phyloP scores from a whole-genome alignment of 2,113 vertebrate species.

The Festucalex cinctus region DNA sequence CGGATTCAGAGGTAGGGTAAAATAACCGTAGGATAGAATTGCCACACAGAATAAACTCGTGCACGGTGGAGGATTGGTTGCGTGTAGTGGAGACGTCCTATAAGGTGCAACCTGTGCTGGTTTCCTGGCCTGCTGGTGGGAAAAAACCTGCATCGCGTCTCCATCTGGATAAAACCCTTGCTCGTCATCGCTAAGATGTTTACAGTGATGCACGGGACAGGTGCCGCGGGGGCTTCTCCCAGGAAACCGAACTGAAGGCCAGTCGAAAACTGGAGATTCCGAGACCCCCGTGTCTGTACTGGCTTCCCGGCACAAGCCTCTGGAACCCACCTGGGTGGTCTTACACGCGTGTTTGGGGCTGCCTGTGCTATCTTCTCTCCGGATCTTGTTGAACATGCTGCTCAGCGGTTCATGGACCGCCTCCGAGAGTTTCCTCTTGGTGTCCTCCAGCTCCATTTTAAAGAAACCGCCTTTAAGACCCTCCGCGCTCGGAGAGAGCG shows the following conservation, averaged over 20 bases:
- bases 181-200: conserved; percentile 42
- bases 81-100: not conserved
- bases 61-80: conserved; percentile 61
- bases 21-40: conserved; percentile 77
- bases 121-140: conserved; percentile 11
- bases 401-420: conserved; percentile 76
- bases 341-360: conserved; percentile 64
- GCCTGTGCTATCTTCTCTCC: conserved; percentile 75
- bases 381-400: conserved; percentile 83
- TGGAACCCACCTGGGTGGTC: conserved; percentile 39
- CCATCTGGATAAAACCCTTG: conserved; percentile 73
- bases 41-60: conserved; percentile 71
- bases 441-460: conserved; percentile 83
- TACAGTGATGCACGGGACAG: conserved; percentile 50
- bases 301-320: conserved; percentile 40
- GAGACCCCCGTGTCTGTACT: conserved; percentile 40
- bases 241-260: conserved; percentile 40
- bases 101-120: not conserved
- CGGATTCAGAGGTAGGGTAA: conserved; percentile 78
- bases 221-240: conserved; percentile 21
- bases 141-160: conserved; percentile 71
- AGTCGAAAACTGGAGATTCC: conserved; percentile 57
- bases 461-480: conserved; percentile 74
- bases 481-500: conserved; percentile 70
- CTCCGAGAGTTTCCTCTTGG: conserved; percentile 77